Evolutionary conservation across 2,888 invertebrate species (phyloP).

Genomic region (Drosophila phalerata): DNA sequence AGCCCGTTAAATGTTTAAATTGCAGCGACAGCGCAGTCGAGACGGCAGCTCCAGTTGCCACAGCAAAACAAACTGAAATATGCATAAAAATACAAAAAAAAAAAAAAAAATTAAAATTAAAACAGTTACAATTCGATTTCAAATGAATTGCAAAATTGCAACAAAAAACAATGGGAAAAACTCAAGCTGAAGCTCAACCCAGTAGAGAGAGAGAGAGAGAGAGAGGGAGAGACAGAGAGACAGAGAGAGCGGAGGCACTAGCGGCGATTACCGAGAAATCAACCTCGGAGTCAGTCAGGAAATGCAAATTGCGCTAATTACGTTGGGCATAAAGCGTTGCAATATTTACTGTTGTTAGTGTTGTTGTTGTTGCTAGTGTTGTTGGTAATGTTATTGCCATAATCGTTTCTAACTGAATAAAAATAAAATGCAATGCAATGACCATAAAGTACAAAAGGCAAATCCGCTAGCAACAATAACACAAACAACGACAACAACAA

Average conservation of each 20-base stretch:
- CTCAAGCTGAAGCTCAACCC: constrained; percentile 27
- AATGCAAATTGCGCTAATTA: constrained; percentile 81
- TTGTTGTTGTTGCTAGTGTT: constrained; percentile 24
- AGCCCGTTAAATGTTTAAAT: constrained; percentile 63
- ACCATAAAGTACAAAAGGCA: constrained; percentile 65
- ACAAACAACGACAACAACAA: constrained; percentile 52
- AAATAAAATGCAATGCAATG: constrained; percentile 69
- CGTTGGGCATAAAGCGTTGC: constrained; percentile 67
- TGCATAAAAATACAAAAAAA: background rate
- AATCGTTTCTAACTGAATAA: constrained; percentile 76
- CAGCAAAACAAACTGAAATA: constrained; percentile 23
- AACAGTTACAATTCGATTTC: constrained; percentile 73
- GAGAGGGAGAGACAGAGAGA: background rate
- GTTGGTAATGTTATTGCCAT: constrained; percentile 59
- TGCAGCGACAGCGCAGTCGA: constrained; percentile 30
- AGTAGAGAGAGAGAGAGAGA: constrained; percentile 10
- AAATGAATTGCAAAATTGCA: constrained; percentile 73
- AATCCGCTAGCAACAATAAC: constrained; percentile 45
- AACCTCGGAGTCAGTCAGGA: constrained; percentile 72
- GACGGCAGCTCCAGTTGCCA: constrained; percentile 44
- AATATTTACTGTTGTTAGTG: constrained; percentile 47
- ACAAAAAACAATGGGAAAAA: constrained; percentile 46
- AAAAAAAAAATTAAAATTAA: constrained; percentile 30
- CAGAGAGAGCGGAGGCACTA: constrained; percentile 11
- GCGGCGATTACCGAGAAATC: constrained; percentile 59